phyloP scores from a whole-genome alignment of 2,888 invertebrate species.

The Lutraria lutraria region DNA sequence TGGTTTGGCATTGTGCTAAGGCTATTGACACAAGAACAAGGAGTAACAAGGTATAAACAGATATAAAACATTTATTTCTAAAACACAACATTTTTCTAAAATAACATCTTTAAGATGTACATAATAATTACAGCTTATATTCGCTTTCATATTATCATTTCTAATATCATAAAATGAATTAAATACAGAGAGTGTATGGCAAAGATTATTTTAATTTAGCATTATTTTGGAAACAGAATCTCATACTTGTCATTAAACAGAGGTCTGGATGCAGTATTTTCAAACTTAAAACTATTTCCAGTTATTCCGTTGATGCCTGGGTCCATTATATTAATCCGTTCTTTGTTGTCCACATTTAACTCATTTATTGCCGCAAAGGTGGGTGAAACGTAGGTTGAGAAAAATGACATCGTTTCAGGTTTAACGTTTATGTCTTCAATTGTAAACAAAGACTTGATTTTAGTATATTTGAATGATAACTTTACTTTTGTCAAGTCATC shows the following conservation, averaged over 20 bases:
- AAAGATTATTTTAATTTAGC: too few species aligned
- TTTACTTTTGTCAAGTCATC: background rate
- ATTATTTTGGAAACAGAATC: too few species aligned
- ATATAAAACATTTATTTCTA: too few species aligned
- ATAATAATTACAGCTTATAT: too few species aligned
- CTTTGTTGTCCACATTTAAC: constrained; percentile 4
- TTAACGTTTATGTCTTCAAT: background rate
- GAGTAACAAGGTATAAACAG: too few species aligned
- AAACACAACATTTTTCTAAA: too few species aligned
- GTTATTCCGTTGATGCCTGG: constrained; percentile 11
- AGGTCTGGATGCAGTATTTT: constrained; percentile 54
- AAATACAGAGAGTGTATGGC: too few species aligned
- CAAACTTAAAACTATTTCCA: constrained; percentile 44
- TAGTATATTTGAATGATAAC: background rate
- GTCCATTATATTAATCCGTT: constrained; percentile 31
- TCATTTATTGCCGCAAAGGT: constrained; percentile 50
- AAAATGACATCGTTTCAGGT: constrained; percentile 21
- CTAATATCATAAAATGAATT: too few species aligned
- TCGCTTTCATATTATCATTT: too few species aligned
- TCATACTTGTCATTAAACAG: constrained; percentile 23
- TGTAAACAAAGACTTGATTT: background rate
- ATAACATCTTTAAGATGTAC: too few species aligned
- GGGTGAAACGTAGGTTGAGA: constrained; percentile 48
- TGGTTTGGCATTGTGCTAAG: too few species aligned
- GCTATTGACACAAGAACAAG: too few species aligned